Base-by-base conservation (phyloP, 2,797 vertebrate species). In the Danio jaintianensis region DNA sequence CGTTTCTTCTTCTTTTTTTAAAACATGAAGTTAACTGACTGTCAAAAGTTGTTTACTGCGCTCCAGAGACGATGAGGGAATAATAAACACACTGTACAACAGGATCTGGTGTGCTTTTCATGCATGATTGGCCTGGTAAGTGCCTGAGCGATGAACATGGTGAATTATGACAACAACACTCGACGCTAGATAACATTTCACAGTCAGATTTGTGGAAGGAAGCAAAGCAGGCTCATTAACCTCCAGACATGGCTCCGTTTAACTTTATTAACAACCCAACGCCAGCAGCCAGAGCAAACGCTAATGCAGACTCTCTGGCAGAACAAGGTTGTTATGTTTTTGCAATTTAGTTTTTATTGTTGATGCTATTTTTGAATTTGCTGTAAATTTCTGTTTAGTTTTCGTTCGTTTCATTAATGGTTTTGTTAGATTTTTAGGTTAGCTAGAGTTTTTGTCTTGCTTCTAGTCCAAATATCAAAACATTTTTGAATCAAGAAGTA, bases 121-220 rank as follows among this genome's bases (percentile, higher is more conserved):
- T 55, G 70, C 78, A 59, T 50, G 52, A 58, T 52, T 68, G 42
- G 52, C 20, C 47, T 53, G 50, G 59, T 80, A 73, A 80, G 70
- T 58, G 52, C 20, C 70, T 73, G 68, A 73, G 59, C 52, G 67
- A 68, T 52, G 52, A 81, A 59, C 71, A 81, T 15, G 63, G 50
- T 73, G 63, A 78, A 78, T 78, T 78, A 78, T 20, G 75, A 78
- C 74, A 76, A 64, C 58, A 64, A 9, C 59, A 52, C 47, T 64
- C 59, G 3, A 77, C 15, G 40, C 62, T 56, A 53, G 64, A 78
- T 59, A 56, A 78, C 75, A 68, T 47, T 78, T 68, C 40, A 67
- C 52, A 55, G 64, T 53, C 45, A 63, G 59, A 75, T 75, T 53
- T 75, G 47, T 4, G 59, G 47, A 75, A 63, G n/a, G 59, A 75